Evolutionary conservation across 2,113 vertebrate species (phyloP), one percentile per base, ranked within the genome.

Genomic region (Dolichallabes microphthalmus): DNA sequence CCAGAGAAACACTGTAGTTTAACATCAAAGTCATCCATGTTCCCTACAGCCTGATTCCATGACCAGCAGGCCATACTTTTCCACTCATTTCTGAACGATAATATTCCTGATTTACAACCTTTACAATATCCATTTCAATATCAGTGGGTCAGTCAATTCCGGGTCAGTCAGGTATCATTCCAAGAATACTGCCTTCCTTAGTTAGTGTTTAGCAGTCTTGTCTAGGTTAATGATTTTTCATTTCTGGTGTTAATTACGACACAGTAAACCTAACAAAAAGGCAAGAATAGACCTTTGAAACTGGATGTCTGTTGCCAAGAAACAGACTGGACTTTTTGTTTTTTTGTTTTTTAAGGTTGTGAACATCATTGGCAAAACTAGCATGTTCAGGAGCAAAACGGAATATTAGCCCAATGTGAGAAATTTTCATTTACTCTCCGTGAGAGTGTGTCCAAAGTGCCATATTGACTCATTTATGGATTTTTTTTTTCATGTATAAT

Each of bases 1-100:
- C 91, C 98, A 99, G 95, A 94, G 98, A 86, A 99, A 99, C 74
- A 99, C 98, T n/a, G 97, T 99, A 93, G 98, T 99, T 93, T 99
- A 96, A 35, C 5, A 79, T 81, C 50, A 17, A 1, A 15, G 58
- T 83, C 75, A 71, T 80, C 89, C 68, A 60, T 27, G 14, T 82
- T 82, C 27, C 71, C 17, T 76, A 60, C 45, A 63, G 64, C 87
- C 82, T 85, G 87, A 87, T 90, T 89, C 85, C 79, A 85, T 22
- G 64, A 87, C 90, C 87, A 89, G 87, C 89, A 85, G 63, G 45
- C 50, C 52, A 78, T 86, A 55, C 15, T 82, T 12, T 45, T 57
- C 25, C 58, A 83, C 52, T 39, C 13, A 73, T 73, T 86, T 58
- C 60, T 52, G 35, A 80, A 61, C 45, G 20, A 77, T 25, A 82